Percentiles rank a stretch among this genome's conserved stretches.
Evolutionary conservation across 2,888 invertebrate species (phyloP).

Genomic region (Lobophora halterata): DNA sequence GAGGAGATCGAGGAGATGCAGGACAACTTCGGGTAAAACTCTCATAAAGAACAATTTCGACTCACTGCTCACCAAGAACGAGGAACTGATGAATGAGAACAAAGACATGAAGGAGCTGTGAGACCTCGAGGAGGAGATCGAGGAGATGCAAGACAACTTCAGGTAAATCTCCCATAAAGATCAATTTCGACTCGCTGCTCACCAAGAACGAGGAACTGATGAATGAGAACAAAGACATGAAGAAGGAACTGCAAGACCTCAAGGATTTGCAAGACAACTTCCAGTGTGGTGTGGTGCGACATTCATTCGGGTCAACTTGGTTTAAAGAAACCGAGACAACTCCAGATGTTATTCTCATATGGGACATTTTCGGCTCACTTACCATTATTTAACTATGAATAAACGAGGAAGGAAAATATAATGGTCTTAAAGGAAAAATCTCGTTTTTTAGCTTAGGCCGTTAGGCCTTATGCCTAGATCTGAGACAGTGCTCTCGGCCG

Average conservation of each 20-base stretch:
- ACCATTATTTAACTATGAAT: too few relatives aligned
- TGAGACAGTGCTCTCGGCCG: too few relatives aligned
- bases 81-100: constrained; percentile 97
- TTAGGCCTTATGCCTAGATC: too few relatives aligned
- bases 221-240: constrained; percentile 97
- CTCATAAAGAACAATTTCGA: neutral
- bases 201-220: too few relatives aligned
- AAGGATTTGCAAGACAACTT: constrained; percentile 99
- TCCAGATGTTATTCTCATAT: constrained; percentile 49
- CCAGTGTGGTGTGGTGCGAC: too few relatives aligned
- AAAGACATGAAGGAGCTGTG: constrained; percentile 95
- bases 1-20: constrained; percentile 99
- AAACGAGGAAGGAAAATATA: too few relatives aligned
- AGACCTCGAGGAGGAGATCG: constrained; percentile 97
- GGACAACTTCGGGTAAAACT: constrained; percentile 89
- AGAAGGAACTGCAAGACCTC: constrained; percentile 94
- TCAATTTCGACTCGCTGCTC: too few relatives aligned
- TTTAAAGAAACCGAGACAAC: too few relatives aligned
- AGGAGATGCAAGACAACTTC: constrained; percentile 99
- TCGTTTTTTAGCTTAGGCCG: too few relatives aligned
- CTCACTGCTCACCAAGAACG: too few relatives aligned
- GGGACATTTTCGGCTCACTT: neutral
- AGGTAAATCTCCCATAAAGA: constrained; percentile 69
- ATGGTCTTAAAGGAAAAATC: too few relatives aligned
- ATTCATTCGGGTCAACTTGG: too few relatives aligned